These are phyloP conservation scores for Apus apus DNA, from an alignment of 2,113 vertebrate genomes.

Conservation along the genomic window DNA sequence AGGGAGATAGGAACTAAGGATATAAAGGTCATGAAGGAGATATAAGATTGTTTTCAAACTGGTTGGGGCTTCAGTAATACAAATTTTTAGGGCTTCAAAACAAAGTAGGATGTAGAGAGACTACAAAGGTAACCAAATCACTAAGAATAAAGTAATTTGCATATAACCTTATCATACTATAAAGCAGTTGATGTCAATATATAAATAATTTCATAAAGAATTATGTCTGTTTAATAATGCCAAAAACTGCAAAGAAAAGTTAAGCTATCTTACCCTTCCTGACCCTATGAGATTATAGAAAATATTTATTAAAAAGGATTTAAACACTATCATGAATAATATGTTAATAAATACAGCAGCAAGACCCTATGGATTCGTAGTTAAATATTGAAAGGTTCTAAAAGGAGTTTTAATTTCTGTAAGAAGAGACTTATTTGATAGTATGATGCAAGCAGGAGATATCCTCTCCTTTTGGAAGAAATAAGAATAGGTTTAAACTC, in stretches of 20 bases:
- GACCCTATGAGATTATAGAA: neutral
- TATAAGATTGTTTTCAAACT: neutral
- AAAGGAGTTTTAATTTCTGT: neutral
- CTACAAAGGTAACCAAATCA: neutral
- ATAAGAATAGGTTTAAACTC: neutral
- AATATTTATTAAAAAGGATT: neutral
- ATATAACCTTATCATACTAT: neutral
- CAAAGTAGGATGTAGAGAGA: neutral
- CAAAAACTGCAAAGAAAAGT: neutral
- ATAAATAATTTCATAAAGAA: neutral
- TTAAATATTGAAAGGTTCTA: neutral
- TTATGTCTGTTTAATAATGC: neutral
- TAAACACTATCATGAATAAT: neutral
- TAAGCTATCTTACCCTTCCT: neutral
- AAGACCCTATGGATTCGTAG: neutral
- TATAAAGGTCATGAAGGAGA: neutral
- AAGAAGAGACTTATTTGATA: neutral
- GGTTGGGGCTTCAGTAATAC: neutral
- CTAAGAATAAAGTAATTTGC: neutral
- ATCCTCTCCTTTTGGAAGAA: neutral
- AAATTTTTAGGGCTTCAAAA: neutral
- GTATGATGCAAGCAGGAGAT: neutral
- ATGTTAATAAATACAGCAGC: neutral
- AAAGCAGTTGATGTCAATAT: neutral
- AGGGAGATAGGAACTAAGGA: neutral